Conservation (phyloP, 2,797 vertebrate genomes). For the Acomys russatus region DNA sequence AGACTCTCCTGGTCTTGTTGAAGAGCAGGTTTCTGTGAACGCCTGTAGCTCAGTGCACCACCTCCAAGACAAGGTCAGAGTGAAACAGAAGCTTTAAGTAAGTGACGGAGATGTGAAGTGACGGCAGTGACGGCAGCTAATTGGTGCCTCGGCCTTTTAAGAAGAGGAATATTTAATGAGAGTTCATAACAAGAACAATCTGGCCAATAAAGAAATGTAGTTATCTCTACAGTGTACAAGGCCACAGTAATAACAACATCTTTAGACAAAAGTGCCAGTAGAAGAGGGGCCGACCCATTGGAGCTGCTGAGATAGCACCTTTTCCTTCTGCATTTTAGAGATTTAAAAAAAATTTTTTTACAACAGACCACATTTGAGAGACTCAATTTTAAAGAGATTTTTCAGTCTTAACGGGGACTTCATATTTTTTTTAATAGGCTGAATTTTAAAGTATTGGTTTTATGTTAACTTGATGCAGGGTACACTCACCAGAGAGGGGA, state of each 20-base stretch:
- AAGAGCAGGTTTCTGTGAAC: neutral
- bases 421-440: neutral
- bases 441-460: neutral
- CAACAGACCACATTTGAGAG: neutral
- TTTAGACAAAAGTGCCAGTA: neutral
- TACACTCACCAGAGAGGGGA: neutral
- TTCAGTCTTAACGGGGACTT: neutral
- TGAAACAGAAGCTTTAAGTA: neutral
- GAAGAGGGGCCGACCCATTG: neutral
- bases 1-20: neutral
- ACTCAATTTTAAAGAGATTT: neutral
- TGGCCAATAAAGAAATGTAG: neutral
- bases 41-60: neutral
- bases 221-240: neutral
- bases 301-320: neutral
- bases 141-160: neutral
- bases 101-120: slow-evolving; percentile 15
- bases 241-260: neutral
- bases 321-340: neutral
- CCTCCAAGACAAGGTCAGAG: neutral
- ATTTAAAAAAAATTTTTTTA: neutral
- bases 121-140: neutral
- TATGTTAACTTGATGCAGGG: neutral
- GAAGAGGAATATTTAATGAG: neutral
- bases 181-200: neutral